Evolutionary conservation across 2,113 vertebrate genomes (phyloP), one percentile per base, ranked within the genome.

Genomic region (mouse (Mus musculus)): DNA sequence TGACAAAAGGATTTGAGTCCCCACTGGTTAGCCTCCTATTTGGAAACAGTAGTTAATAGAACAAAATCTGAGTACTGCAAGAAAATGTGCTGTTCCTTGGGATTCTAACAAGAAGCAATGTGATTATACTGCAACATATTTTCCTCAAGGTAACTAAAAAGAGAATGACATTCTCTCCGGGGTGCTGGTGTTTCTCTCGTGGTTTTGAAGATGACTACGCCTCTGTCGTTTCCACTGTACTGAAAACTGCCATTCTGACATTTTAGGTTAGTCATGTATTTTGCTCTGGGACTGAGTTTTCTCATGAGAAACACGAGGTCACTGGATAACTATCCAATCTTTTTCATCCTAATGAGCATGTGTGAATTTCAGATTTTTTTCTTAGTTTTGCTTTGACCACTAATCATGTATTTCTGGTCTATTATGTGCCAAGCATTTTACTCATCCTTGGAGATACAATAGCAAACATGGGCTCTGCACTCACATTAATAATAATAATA

Each of bases 351-450:
- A 61, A 26, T 52, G 69, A 82, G 16, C n/a, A 42, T 19, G 1
- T 54, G 26, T 84, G 77, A 82, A 7, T 86, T 88, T 77, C 89
- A 94, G 39, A 33, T 46, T 3, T n/a, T 33, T 75, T 54, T 28
- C 20, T 36, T 88, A 49, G 30, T 81, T 93, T 95, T 87, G 28
- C 56, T 95, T 86, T 91, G 33, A 13, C 92, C 24, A 91, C 90
- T n/a, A 73, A 86, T 84, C 77, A 96, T 89, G 91, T 91, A 84
- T 92, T 96, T 92, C 14, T 20, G 69, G 59, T 96, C 33, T 88
- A 30, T 59, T 72, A 84, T 30, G 42, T 94, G 30, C 19, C 28
- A 91, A 88, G 75, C 46, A 59, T 88, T 89, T 94, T 72, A 77
- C 73, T 54, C 65, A 39, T 88, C 87, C 59, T 56, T 93, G 30